phyloP scores from a whole-genome alignment of 1,140 invertebrate species.

The Cheumatopsyche charites region DNA sequence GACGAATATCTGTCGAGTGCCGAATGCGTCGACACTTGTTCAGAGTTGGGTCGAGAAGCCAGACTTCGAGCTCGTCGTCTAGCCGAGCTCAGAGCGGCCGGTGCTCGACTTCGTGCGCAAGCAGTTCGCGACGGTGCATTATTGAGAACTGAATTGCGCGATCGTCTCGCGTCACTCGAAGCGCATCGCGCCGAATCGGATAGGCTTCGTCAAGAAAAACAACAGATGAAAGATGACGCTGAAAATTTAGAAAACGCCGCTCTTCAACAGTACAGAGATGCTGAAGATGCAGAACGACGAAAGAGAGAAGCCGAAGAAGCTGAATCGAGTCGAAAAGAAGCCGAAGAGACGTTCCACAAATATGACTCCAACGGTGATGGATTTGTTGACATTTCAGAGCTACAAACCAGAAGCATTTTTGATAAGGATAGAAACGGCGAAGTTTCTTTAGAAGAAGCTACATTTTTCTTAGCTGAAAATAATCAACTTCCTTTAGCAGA shows the following conservation, averaged over 20 bases:
- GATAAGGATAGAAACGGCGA: conserved; percentile 88
- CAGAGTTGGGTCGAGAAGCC: conserved; percentile 81
- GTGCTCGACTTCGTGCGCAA: conserved; percentile 76
- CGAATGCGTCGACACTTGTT: conserved; percentile 79
- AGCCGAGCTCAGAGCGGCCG: conserved; percentile 77
- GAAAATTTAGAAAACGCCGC: conserved; percentile 78
- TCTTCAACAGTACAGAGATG: conserved; percentile 76
- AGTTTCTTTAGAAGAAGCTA: conserved; percentile 82
- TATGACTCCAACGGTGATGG: conserved; percentile 81
- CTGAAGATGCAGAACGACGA: conserved; percentile 68
- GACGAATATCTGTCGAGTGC: conserved; percentile 80
- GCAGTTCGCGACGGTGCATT: conserved; percentile 79
- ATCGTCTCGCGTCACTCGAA: conserved; percentile 71
- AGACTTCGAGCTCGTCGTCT: conserved; percentile 74
- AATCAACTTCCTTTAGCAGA: conserved; percentile 73
- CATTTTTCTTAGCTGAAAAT: conserved; percentile 77
- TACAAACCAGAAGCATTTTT: conserved; percentile 79
- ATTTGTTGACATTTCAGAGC: conserved; percentile 76
- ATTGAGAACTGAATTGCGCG: conserved; percentile 73
- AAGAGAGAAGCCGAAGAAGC: conserved; percentile 67
- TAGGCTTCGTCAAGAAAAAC: conserved; percentile 73
- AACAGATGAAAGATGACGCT: conserved; percentile 71
- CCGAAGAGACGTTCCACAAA: conserved; percentile 71
- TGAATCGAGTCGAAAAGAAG: conserved; percentile 66
- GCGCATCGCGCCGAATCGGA: conserved; percentile 76